A percentile compares a stretch with the other conserved stretches of the same genome.
Conservation (phyloP, 1,140 invertebrate species). For the Fopius arisanus region DNA sequence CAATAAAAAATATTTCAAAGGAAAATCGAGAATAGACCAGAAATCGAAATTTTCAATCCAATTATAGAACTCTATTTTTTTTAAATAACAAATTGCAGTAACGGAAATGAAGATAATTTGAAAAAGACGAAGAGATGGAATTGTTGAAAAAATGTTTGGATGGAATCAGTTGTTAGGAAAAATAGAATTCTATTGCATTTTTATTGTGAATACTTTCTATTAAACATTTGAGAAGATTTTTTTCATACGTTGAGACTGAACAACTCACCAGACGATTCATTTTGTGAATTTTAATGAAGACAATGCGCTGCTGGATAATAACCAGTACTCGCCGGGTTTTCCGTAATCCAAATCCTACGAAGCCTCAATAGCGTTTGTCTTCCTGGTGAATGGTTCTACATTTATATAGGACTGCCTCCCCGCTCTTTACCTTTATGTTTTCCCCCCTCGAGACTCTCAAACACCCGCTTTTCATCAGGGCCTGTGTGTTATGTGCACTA, state of each 20-base stretch:
- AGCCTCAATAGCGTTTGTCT: conserved; percentile 45
- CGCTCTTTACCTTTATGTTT: conserved; percentile 47
- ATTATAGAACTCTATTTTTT: no score
- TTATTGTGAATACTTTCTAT: no score
- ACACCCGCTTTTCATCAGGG: conserved; percentile 7
- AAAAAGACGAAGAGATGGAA: no score
- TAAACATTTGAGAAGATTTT: no score
- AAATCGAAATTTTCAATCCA: no score
- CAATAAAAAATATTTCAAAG: no score
- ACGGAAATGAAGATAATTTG: no score
- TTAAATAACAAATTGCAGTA: no score
- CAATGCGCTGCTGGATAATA: conserved; percentile 47
- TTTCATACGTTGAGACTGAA: conserved; percentile 6
- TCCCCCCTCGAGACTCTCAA: conserved; percentile 28
- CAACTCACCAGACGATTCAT: conserved; percentile 47
- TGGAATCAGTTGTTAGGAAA: no score
- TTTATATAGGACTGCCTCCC: conserved; percentile 55
- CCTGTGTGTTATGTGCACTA: not conserved
- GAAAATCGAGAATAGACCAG: no score
- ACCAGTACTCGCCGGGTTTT: conserved; percentile 47
- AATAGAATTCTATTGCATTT: no score
- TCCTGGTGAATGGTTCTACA: conserved; percentile 57
- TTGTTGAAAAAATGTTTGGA: no score
- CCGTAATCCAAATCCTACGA: conserved; percentile 13
- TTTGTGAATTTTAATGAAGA: not conserved